phyloP scores from a whole-genome alignment of 2,888 invertebrate species.

The Neoaliturus tenellus region DNA sequence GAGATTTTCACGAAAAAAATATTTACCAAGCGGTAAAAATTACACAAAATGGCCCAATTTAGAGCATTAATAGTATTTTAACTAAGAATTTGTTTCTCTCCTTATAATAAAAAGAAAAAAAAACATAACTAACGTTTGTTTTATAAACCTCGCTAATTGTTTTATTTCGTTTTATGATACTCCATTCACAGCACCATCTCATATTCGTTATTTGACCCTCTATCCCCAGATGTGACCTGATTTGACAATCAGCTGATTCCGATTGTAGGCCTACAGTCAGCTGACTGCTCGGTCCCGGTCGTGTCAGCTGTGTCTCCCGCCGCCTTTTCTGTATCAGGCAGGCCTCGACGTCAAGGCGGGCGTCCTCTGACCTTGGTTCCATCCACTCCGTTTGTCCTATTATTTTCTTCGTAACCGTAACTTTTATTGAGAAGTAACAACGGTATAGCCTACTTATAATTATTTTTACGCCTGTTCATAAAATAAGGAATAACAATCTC shows the following conservation, averaged over 20 bases:
- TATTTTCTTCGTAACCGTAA: not conserved
- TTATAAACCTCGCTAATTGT: too few species aligned
- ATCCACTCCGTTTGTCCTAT: not conserved
- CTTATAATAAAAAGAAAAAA: too few species aligned
- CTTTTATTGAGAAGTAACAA: not conserved
- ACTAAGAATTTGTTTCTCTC: too few species aligned
- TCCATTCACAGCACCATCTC: too few species aligned
- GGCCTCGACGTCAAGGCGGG: conserved; percentile 1
- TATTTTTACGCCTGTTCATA: not conserved
- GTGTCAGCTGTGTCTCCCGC: not conserved
- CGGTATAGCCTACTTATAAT: not conserved
- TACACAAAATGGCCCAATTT: too few species aligned
- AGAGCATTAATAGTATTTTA: too few species aligned
- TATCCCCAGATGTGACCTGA: too few species aligned
- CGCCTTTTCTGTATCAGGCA: conserved; percentile 14
- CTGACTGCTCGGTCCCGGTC: not conserved
- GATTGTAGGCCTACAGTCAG: not conserved
- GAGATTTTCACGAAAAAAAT: too few species aligned
- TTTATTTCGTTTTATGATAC: too few species aligned
- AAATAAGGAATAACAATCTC: not conserved
- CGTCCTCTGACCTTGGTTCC: not conserved
- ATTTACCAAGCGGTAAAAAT: too few species aligned
- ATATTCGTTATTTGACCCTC: too few species aligned
- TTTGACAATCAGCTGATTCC: not conserved
- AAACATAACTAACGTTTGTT: too few species aligned